These are phyloP conservation scores for Odontophorus gujanensis DNA, from an alignment of 2,113 vertebrate species.

Conservation along the genomic window DNA sequence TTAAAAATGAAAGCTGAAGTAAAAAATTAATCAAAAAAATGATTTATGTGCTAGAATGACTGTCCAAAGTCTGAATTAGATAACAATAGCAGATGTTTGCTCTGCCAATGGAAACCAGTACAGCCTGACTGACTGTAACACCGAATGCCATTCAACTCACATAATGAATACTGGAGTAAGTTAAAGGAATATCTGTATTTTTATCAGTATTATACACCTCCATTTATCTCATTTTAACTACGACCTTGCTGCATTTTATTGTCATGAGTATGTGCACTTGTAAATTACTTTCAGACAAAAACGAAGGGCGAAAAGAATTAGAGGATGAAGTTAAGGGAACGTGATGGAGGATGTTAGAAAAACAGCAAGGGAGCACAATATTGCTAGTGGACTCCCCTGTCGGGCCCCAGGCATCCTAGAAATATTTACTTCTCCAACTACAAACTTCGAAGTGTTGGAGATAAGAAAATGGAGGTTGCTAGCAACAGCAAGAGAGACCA, in stretches of 20 bases:
- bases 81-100: slow-evolving; percentile 38
- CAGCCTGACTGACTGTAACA: neutral
- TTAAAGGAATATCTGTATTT: neutral
- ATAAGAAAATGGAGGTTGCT: neutral
- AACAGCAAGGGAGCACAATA: neutral
- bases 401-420: neutral
- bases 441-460: neutral
- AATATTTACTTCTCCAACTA: neutral
- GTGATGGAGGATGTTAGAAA: rapidly evolving
- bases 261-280: neutral
- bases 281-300: neutral
- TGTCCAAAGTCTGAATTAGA: slow-evolving; percentile 26
- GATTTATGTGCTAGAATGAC: neutral
- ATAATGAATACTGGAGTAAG: neutral
- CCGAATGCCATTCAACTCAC: neutral
- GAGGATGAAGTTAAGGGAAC: neutral
- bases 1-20: slow-evolving; percentile 34
- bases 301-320: neutral
- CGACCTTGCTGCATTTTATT: neutral
- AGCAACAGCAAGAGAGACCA: neutral
- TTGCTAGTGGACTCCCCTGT: rapidly evolving
- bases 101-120: slow-evolving; percentile 37
- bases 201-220: neutral
- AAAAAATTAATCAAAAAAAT: slow-evolving; percentile 17
- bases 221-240: neutral